Evolutionary conservation across 2,888 invertebrate genomes (phyloP), one percentile per base, ranked within the genome.

Genomic region (Drosophila borborema): DNA sequence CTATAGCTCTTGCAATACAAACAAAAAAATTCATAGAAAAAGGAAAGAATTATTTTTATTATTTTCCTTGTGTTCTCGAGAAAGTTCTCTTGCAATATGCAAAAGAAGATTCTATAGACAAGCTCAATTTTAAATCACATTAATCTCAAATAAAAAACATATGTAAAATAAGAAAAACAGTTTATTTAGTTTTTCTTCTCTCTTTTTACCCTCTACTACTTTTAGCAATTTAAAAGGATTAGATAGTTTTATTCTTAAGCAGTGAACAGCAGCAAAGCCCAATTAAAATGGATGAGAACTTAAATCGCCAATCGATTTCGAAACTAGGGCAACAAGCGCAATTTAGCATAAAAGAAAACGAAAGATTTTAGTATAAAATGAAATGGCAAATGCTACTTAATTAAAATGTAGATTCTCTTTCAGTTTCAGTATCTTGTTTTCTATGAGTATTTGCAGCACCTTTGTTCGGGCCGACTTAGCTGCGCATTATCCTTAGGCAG

Each of bases 381-480:
- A 55, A 55, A 41, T 16, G n/a, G 12, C 7, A 3, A 66, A 63
- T 53, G 43, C 34, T 8, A 28, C 53, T 45, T 54, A 68, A 72
- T 64, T 68, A 67, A 64, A 64, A 43, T 46, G 18, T 34, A 5
- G 49, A 49, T 7, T 10, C 38, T 40, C 12, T 18, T 10, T 38
- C 49, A 43, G 61, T 40, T 58, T 8, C 18, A 43, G 28, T 9
- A 9, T 5, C 58, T 40, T 55, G 34, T 64, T 51, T 58, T 72
- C 61, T 63, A 20, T 45, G 31, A 36, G 34, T 58, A 64, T 67
- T 67, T 59, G 36, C 64, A 53, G 14, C 48, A 56, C 36, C 60
- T 43, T 64, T 51, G 64, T 41, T 72, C 34, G 60, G 41, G 20
- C n/a, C 38, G 36, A 23, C 58, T 72, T 59, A 55, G 59, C 20